phyloP scores from a whole-genome alignment of 2,888 invertebrate species.

The Coecobrya sp. region DNA sequence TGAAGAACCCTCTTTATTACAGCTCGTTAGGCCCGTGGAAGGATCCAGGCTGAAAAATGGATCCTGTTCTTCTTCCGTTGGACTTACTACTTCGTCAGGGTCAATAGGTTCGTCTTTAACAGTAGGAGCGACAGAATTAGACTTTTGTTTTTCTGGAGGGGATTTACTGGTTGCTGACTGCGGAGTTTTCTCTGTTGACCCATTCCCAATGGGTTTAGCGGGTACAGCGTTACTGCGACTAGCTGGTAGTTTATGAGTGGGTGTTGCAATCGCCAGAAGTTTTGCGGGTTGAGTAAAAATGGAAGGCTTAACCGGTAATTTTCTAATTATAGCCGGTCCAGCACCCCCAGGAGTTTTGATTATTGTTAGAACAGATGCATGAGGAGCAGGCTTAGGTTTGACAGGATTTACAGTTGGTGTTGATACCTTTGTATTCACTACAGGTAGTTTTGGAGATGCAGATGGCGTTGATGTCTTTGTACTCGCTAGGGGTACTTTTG shows the following conservation, averaged over 20 bases:
- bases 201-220: background rate
- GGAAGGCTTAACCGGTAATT: background rate
- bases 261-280: constrained; percentile 1
- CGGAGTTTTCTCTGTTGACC: background rate
- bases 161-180: background rate
- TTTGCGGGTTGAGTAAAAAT: background rate
- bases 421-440: background rate
- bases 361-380: constrained; percentile 22
- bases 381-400: background rate
- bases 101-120: constrained; percentile 41
- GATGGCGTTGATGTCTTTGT: background rate
- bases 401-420: background rate
- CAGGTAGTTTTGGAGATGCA: background rate
- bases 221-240: background rate
- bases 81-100: background rate
- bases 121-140: background rate
- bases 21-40: background rate
- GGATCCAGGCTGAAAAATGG: constrained; percentile 35
- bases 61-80: constrained; percentile 32
- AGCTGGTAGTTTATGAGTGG: background rate
- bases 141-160: background rate
- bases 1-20: background rate
- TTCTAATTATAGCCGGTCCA: constrained; percentile 36
- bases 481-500: background rate
- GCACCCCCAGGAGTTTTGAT: constrained; percentile 36